phyloP scores from a whole-genome alignment of 2,113 vertebrate species.

The Puma concolor region DNA sequence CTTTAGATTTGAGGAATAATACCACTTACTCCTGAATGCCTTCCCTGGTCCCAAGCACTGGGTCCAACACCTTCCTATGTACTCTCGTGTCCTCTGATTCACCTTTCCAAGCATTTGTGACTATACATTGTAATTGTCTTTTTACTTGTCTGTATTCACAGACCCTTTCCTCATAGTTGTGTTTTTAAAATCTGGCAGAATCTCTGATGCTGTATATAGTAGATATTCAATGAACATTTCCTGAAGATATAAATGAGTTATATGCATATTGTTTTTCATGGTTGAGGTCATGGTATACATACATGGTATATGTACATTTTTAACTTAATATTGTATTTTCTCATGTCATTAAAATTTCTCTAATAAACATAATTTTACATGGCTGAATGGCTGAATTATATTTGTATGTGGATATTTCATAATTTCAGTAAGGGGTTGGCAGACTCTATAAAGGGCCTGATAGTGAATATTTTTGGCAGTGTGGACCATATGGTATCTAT shows the following conservation, averaged over 20 bases:
- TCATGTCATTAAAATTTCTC: neutral
- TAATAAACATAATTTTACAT: neutral
- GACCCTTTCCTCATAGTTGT: neutral
- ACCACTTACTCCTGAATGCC: neutral
- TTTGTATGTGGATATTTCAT: neutral
- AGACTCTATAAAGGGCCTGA: neutral
- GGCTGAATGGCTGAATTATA: neutral
- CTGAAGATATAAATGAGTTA: neutral
- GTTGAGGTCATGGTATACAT: neutral
- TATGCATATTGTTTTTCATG: neutral
- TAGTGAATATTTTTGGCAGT: neutral
- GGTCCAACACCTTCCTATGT: too few species aligned
- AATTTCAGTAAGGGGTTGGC: neutral
- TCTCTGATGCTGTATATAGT: neutral
- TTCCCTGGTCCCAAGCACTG: neutral
- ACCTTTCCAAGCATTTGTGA: neutral
- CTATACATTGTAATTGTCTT: neutral
- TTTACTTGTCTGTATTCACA: neutral
- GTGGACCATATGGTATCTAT: neutral
- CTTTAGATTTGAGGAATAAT: neutral
- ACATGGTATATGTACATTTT: neutral
- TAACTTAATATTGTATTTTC: neutral
- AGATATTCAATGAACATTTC: neutral
- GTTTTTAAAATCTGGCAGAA: neutral
- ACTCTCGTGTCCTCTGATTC: neutral